Conservation (phyloP, 2,797 vertebrate genomes). For the Bovichtus diacanthus region DNA sequence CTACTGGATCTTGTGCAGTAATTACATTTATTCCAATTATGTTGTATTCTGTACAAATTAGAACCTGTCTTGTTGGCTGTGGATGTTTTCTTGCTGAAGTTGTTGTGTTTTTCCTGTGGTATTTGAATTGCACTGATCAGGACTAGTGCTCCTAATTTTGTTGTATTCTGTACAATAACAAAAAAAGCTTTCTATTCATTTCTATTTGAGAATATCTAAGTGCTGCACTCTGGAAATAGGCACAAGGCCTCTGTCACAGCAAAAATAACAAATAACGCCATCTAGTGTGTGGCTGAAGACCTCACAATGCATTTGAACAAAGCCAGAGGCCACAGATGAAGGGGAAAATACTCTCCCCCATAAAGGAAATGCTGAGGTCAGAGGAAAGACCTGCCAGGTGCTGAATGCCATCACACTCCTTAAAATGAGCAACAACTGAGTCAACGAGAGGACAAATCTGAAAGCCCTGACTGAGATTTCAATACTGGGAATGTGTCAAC, state of each 20-base stretch:
- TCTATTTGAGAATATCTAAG: background rate
- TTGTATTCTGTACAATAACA: too few species aligned
- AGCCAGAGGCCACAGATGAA: constrained; percentile 49
- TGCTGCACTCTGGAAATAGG: background rate
- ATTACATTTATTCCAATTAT: too few species aligned
- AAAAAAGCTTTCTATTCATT: too few species aligned
- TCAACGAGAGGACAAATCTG: background rate
- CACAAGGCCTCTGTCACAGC: background rate
- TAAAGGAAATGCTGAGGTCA: constrained; percentile 81
- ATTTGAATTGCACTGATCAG: too few species aligned
- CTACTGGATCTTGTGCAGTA: too few species aligned
- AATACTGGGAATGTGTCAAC: background rate
- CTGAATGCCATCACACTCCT: constrained; percentile 42
- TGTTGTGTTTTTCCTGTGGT: too few species aligned
- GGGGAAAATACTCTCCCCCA: constrained; percentile 33
- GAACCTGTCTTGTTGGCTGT: too few species aligned
- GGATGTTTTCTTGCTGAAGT: too few species aligned
- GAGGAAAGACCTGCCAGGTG: constrained; percentile 59
- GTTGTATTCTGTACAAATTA: too few species aligned
- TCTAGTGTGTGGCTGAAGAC: constrained; percentile 51
- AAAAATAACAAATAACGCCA: constrained; percentile 62
- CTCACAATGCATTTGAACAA: constrained; percentile 56
- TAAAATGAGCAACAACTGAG: constrained; percentile 32
- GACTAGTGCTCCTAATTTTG: too few species aligned
- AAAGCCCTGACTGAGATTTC: background rate